Evolutionary conservation across 1,140 invertebrate genomes (phyloP).

Genomic region (Limonius californicus): DNA sequence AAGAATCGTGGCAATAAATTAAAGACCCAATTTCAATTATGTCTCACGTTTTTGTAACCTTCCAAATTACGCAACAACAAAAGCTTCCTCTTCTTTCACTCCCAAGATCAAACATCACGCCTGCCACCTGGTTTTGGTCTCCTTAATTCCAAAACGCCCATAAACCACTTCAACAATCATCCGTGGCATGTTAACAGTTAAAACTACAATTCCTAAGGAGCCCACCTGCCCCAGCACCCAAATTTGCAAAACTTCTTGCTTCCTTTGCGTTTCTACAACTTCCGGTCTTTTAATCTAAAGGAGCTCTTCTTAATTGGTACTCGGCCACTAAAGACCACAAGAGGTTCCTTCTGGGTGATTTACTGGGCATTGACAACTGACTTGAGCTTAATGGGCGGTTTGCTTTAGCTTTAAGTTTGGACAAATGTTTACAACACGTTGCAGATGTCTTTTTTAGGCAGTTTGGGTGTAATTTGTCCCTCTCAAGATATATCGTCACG

Average conservation of each 20-base stretch:
- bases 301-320: constrained; percentile 22
- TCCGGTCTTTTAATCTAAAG: constrained; percentile 31
- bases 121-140: constrained; percentile 34
- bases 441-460: constrained; percentile 28
- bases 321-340: constrained; percentile 15
- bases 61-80: not conserved
- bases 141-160: constrained; percentile 19
- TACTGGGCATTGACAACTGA: constrained; percentile 18
- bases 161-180: constrained; percentile 22
- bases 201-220: constrained; percentile 26
- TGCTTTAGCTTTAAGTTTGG: not conserved
- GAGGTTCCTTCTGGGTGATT: constrained; percentile 22
- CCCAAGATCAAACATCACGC: constrained; percentile 36
- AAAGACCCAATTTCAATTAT: no score
- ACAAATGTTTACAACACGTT: constrained; percentile 22
- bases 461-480: not conserved
- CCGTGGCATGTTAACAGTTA: not conserved
- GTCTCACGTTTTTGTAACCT: no score
- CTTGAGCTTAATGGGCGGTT: not conserved
- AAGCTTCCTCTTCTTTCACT: constrained; percentile 6
- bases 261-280: constrained; percentile 19
- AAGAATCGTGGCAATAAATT: no score
- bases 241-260: constrained; percentile 22
- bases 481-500: not conserved
- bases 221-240: constrained; percentile 21